These are phyloP conservation scores for Pocillopora grandis DNA, from an alignment of 92 coral and sea anemone species.

Conservation along the genomic window DNA sequence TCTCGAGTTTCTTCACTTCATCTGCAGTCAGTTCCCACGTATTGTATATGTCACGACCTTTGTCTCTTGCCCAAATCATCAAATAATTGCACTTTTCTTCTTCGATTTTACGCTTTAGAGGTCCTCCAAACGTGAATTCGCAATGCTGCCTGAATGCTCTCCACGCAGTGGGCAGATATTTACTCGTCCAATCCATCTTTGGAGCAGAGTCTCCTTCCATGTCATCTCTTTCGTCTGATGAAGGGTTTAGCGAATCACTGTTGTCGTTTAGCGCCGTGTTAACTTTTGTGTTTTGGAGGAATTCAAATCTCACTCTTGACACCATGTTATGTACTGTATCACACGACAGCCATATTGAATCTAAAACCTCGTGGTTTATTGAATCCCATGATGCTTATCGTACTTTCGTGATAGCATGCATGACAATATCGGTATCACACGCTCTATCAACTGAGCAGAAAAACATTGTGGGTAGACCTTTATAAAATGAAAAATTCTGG, in stretches of 20 bases:
- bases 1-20: conserved; percentile 51
- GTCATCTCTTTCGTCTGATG: no score
- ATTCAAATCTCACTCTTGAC: neutral
- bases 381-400: no score
- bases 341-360: neutral
- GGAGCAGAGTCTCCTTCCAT: neutral
- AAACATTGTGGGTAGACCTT: no score
- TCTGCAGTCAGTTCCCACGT: neutral
- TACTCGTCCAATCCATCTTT: conserved; percentile 54
- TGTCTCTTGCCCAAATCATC: conserved; percentile 64
- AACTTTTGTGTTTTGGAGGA: neutral
- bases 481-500: no score
- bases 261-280: neutral
- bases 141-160: conserved; percentile 47
- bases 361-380: no score
- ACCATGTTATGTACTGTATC: neutral
- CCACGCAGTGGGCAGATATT: conserved; percentile 31
- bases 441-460: no score
- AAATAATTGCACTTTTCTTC: conserved; percentile 51
- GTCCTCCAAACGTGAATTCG: conserved; percentile 61
- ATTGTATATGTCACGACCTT: conserved; percentile 47
- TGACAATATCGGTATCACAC: no score
- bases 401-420: no score
- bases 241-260: neutral
- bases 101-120: conserved; percentile 43